Conservation (phyloP, 1,140 invertebrate genomes). For the Cepaea nemoralis region DNA sequence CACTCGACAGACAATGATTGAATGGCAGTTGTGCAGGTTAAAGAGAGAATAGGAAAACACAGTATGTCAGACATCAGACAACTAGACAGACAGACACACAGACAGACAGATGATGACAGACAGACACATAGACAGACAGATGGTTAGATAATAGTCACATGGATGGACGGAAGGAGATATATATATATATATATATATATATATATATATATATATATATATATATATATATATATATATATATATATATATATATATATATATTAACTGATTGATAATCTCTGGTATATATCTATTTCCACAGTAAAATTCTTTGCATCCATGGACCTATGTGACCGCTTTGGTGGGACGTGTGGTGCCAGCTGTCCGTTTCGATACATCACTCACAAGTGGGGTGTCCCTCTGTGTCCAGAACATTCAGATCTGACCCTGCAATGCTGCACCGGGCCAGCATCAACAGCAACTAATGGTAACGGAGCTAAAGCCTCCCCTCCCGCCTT, state of each 20-base stretch:
- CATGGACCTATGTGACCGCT: background rate
- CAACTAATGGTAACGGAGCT: background rate
- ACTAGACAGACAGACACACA: no score
- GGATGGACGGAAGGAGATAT: background rate
- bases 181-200: background rate
- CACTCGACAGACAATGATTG: no score
- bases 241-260: background rate
- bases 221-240: background rate
- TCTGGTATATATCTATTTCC: background rate
- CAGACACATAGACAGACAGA: background rate
- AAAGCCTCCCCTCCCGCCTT: background rate
- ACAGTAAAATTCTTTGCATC: background rate
- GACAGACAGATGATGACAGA: background rate
- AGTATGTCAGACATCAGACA: no score
- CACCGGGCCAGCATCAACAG: background rate
- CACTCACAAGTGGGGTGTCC: constrained; percentile 7
- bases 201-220: background rate
- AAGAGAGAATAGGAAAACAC: no score
- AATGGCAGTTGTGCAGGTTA: no score
- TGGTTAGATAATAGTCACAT: background rate
- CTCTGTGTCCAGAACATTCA: background rate
- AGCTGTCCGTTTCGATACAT: background rate
- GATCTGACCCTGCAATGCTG: background rate
- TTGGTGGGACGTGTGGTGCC: background rate
- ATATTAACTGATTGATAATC: background rate